Percentiles rank a stretch among this genome's conserved stretches.
phyloP scores from a whole-genome alignment of 2,113 vertebrate species.

The Pachycephala philippinensis region DNA sequence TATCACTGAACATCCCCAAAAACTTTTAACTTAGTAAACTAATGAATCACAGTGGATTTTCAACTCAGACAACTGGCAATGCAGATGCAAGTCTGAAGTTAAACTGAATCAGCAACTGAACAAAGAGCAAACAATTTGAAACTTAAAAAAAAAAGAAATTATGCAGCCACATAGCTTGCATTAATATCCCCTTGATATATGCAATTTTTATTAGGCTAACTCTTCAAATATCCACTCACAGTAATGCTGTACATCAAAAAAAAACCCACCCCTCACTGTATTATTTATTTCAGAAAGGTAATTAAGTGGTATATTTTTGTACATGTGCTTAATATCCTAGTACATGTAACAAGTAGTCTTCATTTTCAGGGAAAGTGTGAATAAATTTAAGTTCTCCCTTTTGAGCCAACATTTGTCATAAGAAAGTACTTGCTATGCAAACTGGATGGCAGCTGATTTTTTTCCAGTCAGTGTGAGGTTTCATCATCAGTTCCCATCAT shows the following conservation, averaged over 20 bases:
- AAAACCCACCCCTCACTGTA: background rate
- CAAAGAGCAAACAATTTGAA: slow-evolving; percentile 42
- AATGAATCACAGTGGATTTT: slow-evolving; percentile 76
- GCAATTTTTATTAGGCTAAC: slow-evolving; percentile 9
- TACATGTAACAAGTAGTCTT: slow-evolving; percentile 37
- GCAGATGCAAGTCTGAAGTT: slow-evolving; percentile 40
- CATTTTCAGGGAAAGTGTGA: background rate
- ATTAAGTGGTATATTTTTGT: slow-evolving; percentile 2
- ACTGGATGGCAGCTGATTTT: slow-evolving; percentile 31
- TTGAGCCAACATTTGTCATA: background rate
- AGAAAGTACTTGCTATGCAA: slow-evolving; percentile 39
- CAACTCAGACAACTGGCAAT: slow-evolving; percentile 57
- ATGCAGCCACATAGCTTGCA: slow-evolving; percentile 17
- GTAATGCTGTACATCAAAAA: background rate
- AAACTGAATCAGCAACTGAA: slow-evolving; percentile 40
- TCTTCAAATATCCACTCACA: slow-evolving; percentile 26
- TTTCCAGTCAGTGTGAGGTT: slow-evolving; percentile 27
- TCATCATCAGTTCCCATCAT: slow-evolving; percentile 21
- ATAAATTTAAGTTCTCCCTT: background rate
- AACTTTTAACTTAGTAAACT: slow-evolving; percentile 68
- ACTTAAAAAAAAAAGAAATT: slow-evolving; percentile 6
- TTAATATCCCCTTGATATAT: slow-evolving; percentile 29
- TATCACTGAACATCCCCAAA: slow-evolving; percentile 62
- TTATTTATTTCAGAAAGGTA: background rate
- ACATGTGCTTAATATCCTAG: slow-evolving; percentile 29